Evolutionary conservation across 1,140 invertebrate genomes (phyloP), one percentile per base, ranked within the genome.

Genomic region (Leptinotarsa defecta): DNA sequence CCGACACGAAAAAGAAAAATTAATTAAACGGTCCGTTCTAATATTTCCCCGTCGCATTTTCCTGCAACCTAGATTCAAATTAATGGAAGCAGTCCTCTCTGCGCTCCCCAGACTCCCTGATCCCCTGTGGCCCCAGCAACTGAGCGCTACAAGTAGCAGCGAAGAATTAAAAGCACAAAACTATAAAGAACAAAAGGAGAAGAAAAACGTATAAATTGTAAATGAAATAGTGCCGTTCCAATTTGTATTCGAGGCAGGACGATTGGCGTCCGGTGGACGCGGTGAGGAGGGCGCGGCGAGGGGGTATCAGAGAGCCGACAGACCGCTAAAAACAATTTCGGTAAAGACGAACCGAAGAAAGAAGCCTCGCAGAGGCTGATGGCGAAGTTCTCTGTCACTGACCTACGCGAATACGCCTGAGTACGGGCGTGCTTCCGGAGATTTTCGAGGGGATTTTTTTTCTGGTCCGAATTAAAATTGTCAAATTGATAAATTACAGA

Each of bases 321-420:
- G 63, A 64, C 63, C 63, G 73, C 73, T 24, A 68, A 68, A 34
- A 73, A 73, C 71, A 74, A 74, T 68, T 74, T 74, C 73, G 73
- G 73, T 74, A 74, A 43, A 74, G 73, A 74, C 73, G 49, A 71
- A 49, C 48, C 61, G 20, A 68, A 74, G 68, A 68, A 74, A 74
- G 73, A 68, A 68, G 73, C 48, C 22, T 52, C 64, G 63, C 67
- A 57, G 71, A 76, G 52, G 34, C 34, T 43, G 34, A 64, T 75
- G 77, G 64, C 69, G 62, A 68, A 49, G 73, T 70, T 43, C 69
- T 75, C 78, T 80, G 78, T 80, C 77, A 80, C 77, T 80, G 78
- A 80, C 78, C 78, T 79, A 76, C 19, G 63, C 63, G 43, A 48
- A 69, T 64, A 77, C 34, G 34, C 34, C 34, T 43, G 34, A 11